Base-by-base conservation (phyloP, 2,113 vertebrate genomes). In the Bubalus kerabau region DNA sequence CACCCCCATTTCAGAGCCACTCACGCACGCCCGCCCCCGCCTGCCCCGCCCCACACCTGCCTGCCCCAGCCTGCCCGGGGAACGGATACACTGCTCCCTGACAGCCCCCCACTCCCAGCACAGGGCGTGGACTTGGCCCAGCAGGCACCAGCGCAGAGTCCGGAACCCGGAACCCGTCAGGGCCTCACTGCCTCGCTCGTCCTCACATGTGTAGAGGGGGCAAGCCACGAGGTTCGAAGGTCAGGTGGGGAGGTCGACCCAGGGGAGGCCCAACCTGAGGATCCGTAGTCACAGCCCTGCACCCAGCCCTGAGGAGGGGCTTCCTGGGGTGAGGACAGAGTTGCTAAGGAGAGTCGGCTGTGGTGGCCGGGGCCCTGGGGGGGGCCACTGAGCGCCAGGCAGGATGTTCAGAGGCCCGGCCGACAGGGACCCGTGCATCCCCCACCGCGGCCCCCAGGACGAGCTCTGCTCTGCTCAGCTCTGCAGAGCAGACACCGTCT, bases 101-200 rank as follows among this genome's bases (percentile, higher is more conserved):
- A 36, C 4, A 7, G 40, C 40, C 40, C 30, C 30, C 15, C 0
- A 8, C 17, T 21, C n/a, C 8, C 32, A 67, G 17, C 4, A 1
- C 64, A 67, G 32, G 32, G 32, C 1, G 4, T 5, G 17, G 32
- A 5, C 64, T 19, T 8, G 0, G 32, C 64, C 64, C 32, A 67
- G 64, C 64, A 71, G 64, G 64, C 4, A 4, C 76, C 96, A 80
- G 93, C 81, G 36, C 67, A 43, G 88, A 97, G 97, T 14, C 74
- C 43, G 0, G 74, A 78, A 16, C 24, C 7, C 46, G 7, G 1
- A 60, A 28, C 59, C 11, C 10, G 1, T 4, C 74, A 78, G 24
- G 14, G 74, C 24, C 15, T 46, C 74, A 64, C 36, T 32, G 80
- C 52, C 71, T 81, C 71, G 30, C 76, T 6, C 36, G 23, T 40